Evolutionary conservation across 64 coral and sea anemone genomes (phyloP), one percentile per base, ranked within the genome.

Genomic region (Hydrozoanthus tunicans): DNA sequence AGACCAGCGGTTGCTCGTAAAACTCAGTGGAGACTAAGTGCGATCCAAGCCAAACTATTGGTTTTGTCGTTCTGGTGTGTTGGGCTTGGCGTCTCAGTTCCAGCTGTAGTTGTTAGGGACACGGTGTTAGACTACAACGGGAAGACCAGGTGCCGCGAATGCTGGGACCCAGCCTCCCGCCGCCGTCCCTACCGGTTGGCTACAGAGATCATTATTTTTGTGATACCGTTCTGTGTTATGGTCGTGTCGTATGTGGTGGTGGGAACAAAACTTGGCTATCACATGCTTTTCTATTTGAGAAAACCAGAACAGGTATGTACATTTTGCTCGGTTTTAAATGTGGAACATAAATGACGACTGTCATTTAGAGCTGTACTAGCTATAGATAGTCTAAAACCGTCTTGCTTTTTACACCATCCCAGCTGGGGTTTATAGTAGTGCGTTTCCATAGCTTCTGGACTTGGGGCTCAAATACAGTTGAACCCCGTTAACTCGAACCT

Each of bases 211-310:
- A 77, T 89, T 4, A 93, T 89, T 6, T 93, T 57, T 13, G 85
- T 81, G 7, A 67, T 93, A n/a, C 92, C 92, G 56, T 63, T 90
- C 62, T 66, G 80, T 43, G 64, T 93, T 3, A 93, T 93, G 92
- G 66, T 83, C 23, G 55, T 74, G 4, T 80, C 92, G 1, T 93
- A 93, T 73, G 77, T 67, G 6, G 59, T 93, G 4, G 92, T 90
- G 6, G 79, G 92, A 0, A n/a, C 81, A 3, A 89, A 93, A 20
- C 24, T 93, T 14, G 52, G 65, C 53, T 32, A 89, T 53, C 92
- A 93, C 58, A 71, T 81, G 14, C 64, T 61, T 6, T 6, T 27
- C 11, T 89, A 55, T 17, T 57, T 17, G 27, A 81, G 56, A 4
- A n/a, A 78, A 12, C 10, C 84, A n/a, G 86, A 73, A 2, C 91